These are phyloP conservation scores for Acrocephalus kingi DNA, from an alignment of 2,113 vertebrate genomes.

Conservation along the genomic window DNA sequence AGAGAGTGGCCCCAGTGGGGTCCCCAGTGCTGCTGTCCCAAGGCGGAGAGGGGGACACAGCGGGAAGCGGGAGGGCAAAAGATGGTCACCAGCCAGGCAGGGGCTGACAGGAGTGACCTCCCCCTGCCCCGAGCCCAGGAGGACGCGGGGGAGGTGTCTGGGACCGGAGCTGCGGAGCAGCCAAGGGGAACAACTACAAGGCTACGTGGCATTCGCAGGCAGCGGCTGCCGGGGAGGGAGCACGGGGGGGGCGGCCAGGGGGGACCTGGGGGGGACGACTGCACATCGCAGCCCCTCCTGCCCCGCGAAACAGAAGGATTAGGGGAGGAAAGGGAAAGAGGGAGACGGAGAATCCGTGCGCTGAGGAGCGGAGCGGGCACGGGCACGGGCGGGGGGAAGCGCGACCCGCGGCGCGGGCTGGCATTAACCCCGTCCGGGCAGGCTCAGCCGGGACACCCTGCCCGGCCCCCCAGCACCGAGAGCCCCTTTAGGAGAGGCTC, in stretches of 20 bases:
- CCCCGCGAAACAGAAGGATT: neutral
- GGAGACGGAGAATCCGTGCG: neutral
- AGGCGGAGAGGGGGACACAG: neutral
- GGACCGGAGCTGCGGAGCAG: constrained; percentile 36
- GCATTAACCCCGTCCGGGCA: neutral
- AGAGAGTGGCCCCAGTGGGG: neutral
- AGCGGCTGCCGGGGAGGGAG: constrained; percentile 44
- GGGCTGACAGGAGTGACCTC: constrained; percentile 25
- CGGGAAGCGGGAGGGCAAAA: neutral
- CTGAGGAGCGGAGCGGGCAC: neutral
- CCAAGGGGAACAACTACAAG: constrained; percentile 65
- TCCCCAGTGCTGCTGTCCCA: neutral
- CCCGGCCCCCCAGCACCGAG: too few relatives aligned
- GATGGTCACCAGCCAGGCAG: neutral
- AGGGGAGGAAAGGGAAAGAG: neutral
- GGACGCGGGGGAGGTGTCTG: constrained; percentile 53
- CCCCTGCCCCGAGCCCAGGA: constrained; percentile 41
- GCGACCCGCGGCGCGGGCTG: neutral
- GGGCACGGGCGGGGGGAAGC: neutral
- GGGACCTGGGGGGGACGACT: neutral
- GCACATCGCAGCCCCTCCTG: neutral
- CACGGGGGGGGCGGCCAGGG: neutral
- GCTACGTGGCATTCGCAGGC: constrained; percentile 71
- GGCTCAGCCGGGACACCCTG: neutral
- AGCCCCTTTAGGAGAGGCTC: neutral